Evolutionary conservation across 2,888 invertebrate species (phyloP), one percentile per base, ranked within the genome.

Genomic region (Junonia oenone): DNA sequence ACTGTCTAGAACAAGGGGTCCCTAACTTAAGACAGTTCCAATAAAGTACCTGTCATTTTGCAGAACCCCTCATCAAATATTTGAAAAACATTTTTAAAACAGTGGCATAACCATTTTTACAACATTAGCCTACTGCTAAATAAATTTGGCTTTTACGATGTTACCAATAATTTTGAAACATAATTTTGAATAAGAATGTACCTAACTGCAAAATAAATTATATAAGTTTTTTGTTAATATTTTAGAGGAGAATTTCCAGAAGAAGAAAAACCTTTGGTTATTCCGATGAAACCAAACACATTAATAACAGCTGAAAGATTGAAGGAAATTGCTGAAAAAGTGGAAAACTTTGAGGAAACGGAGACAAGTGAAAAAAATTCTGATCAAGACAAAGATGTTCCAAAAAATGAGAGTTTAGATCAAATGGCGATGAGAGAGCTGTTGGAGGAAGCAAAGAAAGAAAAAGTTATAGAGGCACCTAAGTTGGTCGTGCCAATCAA

Each of bases 401-500:
- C 71, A 6, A 68, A 73, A 62, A 78, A 76, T 78, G 84, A 74
- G 68, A 76, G 80, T 0, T 56, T 88, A 19, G 96, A 96, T 56
- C 93, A 95, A 74, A 92, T 94, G 75, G 96, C 95, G 15, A 93
- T 93, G 0, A 89, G 92, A 59, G 96, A 96, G 81, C 81, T 97
- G 29, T 70, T 96, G 43, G 91, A 92, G 63, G 94, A 93, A 69
- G 79, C 91, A 0, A 83, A 82, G 19, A 83, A 88, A 31, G 69
- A 76, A 19, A 76, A 86, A 13, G 81, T 76, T 63, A 68, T 76
- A 0, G 81, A 88, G 43, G 67, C 67, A 2, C 72, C 80, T 47
- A 68, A 78, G 6, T 72, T 93, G 14, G 83, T 91, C 2, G 82
- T 95, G 9, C 92, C 93, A 0, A 66, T 93, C n/a, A 87, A 90